Evolutionary conservation across 92 coral and sea anemone genomes (phyloP), one percentile per base, ranked within the genome.

Genomic region (Actinernus sp.): DNA sequence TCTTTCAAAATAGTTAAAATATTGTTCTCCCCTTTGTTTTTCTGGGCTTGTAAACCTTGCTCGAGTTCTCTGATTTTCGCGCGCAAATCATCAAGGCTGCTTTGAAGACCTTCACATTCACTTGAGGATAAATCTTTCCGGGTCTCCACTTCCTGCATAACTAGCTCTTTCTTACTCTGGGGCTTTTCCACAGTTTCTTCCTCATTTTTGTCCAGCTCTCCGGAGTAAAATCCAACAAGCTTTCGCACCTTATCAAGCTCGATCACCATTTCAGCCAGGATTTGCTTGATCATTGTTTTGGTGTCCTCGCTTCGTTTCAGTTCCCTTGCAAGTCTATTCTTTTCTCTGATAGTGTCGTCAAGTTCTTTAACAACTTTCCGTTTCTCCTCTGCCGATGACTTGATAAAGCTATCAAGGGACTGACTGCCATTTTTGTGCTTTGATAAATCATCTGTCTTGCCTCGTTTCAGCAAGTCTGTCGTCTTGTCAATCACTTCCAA

Each of bases 401-500:
- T 61, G 3, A 55, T 29, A 1, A 38, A 40, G 21, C 43, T 59
- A 48, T 29, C 57, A 29, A 25, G 54, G 17, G 26, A 38, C 2
- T 29, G 39, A 24, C 67, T 26, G 18, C 66, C 63, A 5, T 33
- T 38, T 10, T 55, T 54, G n/a, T 60, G 38, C 14, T 61, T 32
- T 16, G 36, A 63, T 31, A 26, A 48, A 2, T 73, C 66, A 26
- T 81, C 75, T 33, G 71, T 63, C 63, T 76, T 83, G 4, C 79
- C 63, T 53, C 76, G 77, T n/a, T 65, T 56, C 36, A 68, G 24
- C 26, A 66, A 46, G 2, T 75, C 72, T 2, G 88, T 65, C 13
- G 84, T 82, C 31, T 74, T 74, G 22, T 69, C 55, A 10, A 82
- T 67, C 13, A 75, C 88, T 11, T 75, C 88, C 8, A 62, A 58